Evolutionary conservation across 2,113 vertebrate genomes (phyloP).

Genomic region (Mus musculus): DNA sequence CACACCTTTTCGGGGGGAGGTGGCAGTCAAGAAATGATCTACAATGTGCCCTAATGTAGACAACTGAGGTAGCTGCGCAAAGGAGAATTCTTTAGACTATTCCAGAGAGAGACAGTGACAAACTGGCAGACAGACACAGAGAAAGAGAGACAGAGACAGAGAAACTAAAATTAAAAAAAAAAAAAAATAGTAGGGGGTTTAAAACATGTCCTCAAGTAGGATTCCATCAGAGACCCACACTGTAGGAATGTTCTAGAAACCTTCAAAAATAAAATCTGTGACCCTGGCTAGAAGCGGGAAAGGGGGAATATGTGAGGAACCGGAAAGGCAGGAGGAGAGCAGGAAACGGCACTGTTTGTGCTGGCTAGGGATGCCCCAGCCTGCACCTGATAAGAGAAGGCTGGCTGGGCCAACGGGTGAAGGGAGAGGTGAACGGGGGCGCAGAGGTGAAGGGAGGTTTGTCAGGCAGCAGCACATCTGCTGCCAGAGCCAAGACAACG

Average conservation of each 20-base stretch:
- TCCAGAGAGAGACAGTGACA: neutral
- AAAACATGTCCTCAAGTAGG: neutral
- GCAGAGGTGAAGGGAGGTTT: neutral
- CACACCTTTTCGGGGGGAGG: neutral
- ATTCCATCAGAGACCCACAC: neutral
- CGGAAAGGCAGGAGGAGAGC: neutral
- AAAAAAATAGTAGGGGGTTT: neutral
- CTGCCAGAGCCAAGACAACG: neutral
- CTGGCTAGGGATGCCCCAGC: neutral
- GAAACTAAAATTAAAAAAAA: slow-evolving; percentile 19
- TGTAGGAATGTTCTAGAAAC: slow-evolving; percentile 33
- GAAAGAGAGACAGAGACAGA: neutral
- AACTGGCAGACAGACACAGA: neutral
- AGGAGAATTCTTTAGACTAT: neutral
- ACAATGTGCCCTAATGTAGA: neutral
- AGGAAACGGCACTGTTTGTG: neutral
- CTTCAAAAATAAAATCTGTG: slow-evolving; percentile 25
- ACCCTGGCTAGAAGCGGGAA: neutral
- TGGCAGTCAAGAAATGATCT: neutral
- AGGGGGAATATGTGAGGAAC: neutral
- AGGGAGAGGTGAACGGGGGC: neutral
- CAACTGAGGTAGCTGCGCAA: neutral
- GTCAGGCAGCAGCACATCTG: neutral
- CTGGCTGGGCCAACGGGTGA: neutral
- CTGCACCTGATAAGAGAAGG: neutral